phyloP scores from a whole-genome alignment of 23 tunicate genomes.

The Oikopleura albicans region DNA sequence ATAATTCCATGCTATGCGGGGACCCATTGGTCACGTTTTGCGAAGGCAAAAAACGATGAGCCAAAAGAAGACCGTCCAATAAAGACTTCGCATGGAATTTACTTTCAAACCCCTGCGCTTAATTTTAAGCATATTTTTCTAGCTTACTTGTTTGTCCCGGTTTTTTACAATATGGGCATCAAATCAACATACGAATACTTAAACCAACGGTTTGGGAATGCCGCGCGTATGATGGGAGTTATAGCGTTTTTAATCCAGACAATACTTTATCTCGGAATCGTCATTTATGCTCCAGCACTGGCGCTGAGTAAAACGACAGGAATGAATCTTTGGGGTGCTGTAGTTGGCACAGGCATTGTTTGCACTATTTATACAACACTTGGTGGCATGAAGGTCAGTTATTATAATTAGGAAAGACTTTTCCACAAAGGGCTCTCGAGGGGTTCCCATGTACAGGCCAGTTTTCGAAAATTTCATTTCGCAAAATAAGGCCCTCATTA shows the following conservation, averaged over 20 bases:
- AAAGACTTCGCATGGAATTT: too few species aligned
- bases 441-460: too few species aligned
- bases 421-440: too few species aligned
- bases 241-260: neutral
- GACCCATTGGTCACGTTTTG: too few species aligned
- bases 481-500: too few species aligned
- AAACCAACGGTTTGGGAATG: neutral
- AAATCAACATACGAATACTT: neutral
- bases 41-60: too few species aligned
- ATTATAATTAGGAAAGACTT: too few species aligned
- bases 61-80: too few species aligned
- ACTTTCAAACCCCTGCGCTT: too few species aligned
- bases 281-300: neutral
- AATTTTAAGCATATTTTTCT: too few species aligned
- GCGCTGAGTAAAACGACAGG: conserved; percentile 38
- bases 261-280: neutral
- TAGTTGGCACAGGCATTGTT: conserved; percentile 39
- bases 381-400: conserved; percentile 43
- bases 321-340: conserved; percentile 39
- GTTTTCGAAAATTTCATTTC: too few species aligned
- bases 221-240: neutral
- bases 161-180: neutral
- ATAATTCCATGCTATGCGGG: too few species aligned
- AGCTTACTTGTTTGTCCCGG: neutral
- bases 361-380: conserved; percentile 50